Percentiles rank a stretch among this genome's conserved stretches.
Conservation (phyloP, 2,888 invertebrate genomes). For the Quadroppia sp. region DNA sequence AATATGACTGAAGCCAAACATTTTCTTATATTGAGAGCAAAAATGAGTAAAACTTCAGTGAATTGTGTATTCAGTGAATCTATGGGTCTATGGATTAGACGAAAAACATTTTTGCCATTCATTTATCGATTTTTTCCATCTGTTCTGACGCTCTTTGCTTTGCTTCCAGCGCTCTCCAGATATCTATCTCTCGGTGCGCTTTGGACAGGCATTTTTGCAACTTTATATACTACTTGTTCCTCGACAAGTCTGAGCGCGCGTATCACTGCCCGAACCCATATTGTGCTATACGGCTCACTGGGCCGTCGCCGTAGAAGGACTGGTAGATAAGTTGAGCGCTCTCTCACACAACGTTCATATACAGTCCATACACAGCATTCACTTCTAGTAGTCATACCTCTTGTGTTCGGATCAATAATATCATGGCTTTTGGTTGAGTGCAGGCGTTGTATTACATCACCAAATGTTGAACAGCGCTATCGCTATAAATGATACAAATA, state of each 20-base stretch:
- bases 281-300: not conserved
- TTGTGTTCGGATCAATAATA: conserved; percentile 10
- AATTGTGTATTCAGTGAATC: not conserved
- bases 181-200: not conserved
- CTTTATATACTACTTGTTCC: not conserved
- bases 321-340: conserved; percentile 3
- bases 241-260: conserved; percentile 2
- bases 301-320: not conserved
- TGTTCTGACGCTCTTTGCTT: not conserved
- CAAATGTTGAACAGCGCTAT: conserved; percentile 4
- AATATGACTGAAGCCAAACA: too few relatives aligned
- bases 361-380: not conserved
- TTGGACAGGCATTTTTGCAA: not conserved
- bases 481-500: not conserved
- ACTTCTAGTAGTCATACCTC: conserved; percentile 3
- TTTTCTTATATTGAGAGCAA: not conserved
- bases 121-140: conserved; percentile 4
- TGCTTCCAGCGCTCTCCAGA: not conserved
- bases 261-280: not conserved
- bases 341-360: not conserved
- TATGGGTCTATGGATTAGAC: not conserved
- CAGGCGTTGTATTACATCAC: conserved; percentile 16
- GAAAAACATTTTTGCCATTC: not conserved
- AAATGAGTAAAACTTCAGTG: not conserved
- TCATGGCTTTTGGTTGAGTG: conserved; percentile 4